Evolutionary conservation across 1,140 invertebrate genomes (phyloP).

Genomic region (Calephelis virginiensis): DNA sequence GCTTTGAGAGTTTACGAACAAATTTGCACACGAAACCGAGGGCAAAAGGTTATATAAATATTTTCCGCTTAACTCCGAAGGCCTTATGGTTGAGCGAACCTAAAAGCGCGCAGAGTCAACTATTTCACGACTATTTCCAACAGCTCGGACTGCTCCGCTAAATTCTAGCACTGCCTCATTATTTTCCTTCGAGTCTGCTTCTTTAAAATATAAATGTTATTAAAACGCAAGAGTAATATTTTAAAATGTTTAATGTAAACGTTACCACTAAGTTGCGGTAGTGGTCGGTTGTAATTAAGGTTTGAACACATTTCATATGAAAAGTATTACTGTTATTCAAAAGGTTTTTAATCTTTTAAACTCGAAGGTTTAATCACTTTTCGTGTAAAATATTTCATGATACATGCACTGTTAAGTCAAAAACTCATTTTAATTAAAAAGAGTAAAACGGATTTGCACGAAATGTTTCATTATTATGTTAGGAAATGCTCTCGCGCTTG

Average conservation of each 20-base stretch:
- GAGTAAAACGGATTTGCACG: neutral
- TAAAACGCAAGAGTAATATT: constrained; percentile 23
- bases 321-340: constrained; percentile 13
- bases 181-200: constrained; percentile 35
- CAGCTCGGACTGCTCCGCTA: constrained; percentile 17
- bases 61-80: constrained; percentile 15
- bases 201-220: constrained; percentile 23
- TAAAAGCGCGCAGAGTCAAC: constrained; percentile 14
- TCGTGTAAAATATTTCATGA: constrained; percentile 18
- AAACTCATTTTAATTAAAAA: constrained; percentile 18
- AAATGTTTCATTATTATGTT: neutral
- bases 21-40: constrained; percentile 6
- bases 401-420: constrained; percentile 13
- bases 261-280: constrained; percentile 3
- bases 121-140: constrained; percentile 13
- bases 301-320: constrained; percentile 17
- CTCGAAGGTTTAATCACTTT: constrained; percentile 20
- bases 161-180: constrained; percentile 35
- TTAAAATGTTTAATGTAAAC: constrained; percentile 26
- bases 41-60: constrained; percentile 4
- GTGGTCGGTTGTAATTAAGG: constrained; percentile 19
- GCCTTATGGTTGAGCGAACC: constrained; percentile 6
- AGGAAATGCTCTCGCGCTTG: neutral
- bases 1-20: neutral
- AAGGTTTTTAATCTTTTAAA: constrained; percentile 25